Percentiles rank a stretch among this genome's conserved stretches.
These are phyloP conservation scores for Epinephelus lanceolatus DNA, from an alignment of 2,113 vertebrate genomes.

Conservation along the genomic window DNA sequence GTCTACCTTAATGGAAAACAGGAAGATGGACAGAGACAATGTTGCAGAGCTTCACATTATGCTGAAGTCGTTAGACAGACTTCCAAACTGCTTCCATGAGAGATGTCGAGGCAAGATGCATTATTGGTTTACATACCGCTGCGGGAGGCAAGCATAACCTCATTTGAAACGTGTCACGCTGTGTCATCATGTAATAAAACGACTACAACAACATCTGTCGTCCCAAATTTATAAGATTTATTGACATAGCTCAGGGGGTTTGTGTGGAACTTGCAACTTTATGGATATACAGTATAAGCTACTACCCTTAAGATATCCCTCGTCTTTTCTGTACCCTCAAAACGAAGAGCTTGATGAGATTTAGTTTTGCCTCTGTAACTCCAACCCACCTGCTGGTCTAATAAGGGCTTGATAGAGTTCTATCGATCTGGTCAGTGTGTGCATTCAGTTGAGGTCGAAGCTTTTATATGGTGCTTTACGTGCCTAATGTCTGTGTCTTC, in stretches of 20 bases:
- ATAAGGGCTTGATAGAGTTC: slow-evolving; percentile 70
- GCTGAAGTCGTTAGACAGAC: slow-evolving; percentile 15
- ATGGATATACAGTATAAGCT: neutral
- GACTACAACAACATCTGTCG: neutral
- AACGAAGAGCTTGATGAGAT: slow-evolving; percentile 46
- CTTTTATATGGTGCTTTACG: slow-evolving; percentile 63
- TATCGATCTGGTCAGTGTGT: slow-evolving; percentile 72
- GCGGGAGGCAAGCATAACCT: slow-evolving; percentile 23
- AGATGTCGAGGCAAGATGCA: slow-evolving; percentile 17
- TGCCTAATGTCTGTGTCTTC: slow-evolving; percentile 64
- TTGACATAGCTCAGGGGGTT: neutral
- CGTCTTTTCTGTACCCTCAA: slow-evolving; percentile 3
- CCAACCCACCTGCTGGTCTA: slow-evolving; percentile 49
- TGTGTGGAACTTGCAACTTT: slow-evolving; percentile 12
- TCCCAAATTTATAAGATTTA: neutral
- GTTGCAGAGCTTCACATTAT: slow-evolving; percentile 8
- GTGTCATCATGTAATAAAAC: slow-evolving; percentile 12
- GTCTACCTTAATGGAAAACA: neutral
- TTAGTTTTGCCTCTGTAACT: slow-evolving; percentile 34
- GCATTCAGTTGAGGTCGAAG: slow-evolving; percentile 51
- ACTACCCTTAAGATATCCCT: slow-evolving; percentile 2
- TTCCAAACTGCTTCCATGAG: slow-evolving; percentile 11
- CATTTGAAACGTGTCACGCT: slow-evolving; percentile 11
- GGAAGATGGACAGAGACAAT: neutral
- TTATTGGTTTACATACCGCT: slow-evolving; percentile 27